These are phyloP conservation scores for Caenorhabditis angaria DNA, from an alignment of 2,888 invertebrate genomes.

Conservation along the genomic window DNA sequence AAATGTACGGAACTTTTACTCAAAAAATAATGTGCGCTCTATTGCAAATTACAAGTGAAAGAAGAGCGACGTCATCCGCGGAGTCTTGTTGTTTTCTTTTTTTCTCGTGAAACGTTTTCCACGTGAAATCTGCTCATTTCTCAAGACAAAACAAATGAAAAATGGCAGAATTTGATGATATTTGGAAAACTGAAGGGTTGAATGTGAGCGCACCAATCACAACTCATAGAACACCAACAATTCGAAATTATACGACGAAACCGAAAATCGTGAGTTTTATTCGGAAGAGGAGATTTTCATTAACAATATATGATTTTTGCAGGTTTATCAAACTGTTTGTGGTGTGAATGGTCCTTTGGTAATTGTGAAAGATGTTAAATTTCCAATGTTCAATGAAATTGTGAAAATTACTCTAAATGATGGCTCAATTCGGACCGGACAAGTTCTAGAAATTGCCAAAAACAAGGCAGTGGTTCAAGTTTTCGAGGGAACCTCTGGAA, in stretches of 20 bases:
- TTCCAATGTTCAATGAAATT: constrained; percentile 98
- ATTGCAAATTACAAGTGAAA: too few species aligned
- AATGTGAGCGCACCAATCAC: constrained; percentile 49
- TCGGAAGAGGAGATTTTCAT: background rate
- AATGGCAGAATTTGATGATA: constrained; percentile 4
- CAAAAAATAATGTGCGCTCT: too few species aligned
- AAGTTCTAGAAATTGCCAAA: constrained; percentile 95
- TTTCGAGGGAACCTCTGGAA: constrained; percentile 97
- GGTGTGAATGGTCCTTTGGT: constrained; percentile 99
- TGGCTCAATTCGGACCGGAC: constrained; percentile 90
- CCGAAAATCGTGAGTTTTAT: constrained; percentile 78
- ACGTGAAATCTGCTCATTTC: background rate
- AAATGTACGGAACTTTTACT: too few species aligned
- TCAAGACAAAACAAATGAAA: background rate
- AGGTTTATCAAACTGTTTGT: constrained; percentile 90
- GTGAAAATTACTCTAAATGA: constrained; percentile 91
- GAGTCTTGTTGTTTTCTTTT: too few species aligned
- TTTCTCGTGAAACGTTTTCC: background rate
- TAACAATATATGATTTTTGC: background rate
- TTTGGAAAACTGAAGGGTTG: constrained; percentile 5
- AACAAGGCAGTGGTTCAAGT: constrained; percentile 96
- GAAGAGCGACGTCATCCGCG: too few species aligned
- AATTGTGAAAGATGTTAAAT: constrained; percentile 97
- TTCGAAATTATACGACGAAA: constrained; percentile 92
- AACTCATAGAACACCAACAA: constrained; percentile 68